Evolutionary conservation across 2,888 invertebrate species (phyloP), one percentile per base, ranked within the genome.

Genomic region (Dichetophora obliterata): DNA sequence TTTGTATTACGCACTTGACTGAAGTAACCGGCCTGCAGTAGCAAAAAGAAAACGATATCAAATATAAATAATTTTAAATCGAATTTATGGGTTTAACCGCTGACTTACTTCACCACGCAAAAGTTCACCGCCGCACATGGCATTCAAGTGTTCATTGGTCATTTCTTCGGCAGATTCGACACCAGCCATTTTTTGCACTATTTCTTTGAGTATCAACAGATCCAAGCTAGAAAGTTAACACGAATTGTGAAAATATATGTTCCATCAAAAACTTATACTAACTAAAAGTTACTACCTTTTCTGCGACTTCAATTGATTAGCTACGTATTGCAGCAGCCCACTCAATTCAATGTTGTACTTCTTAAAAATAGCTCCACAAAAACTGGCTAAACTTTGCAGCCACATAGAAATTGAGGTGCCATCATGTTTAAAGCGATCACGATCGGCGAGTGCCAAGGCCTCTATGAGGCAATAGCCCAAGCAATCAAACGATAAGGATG

Each of bases 111-210:
- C 99, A 84, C 96, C 95, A 86, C 96, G 94, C 3, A 99, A 91
- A 69, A 98, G 90, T 90, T 99, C 99, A 0, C 99, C 99, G 9
- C 99, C 99, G 75, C 96, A 95, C 94, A 99, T 95, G 0, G 99
- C 98, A 86, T 97, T 97, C 75, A 99, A 90, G 87, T 99, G 99
- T 85, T 99, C 98, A 27, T 94, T 92, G 0, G 99, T 99, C 92
- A 98, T 95, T 90, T 98, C 98, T 88, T 98, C 98, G 0, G 95
- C 95, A 0, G 98, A 95, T 90, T 99, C 99, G 75, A 99, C 97
- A 6, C 99, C 99, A 0, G 98, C 97, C 99, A 99, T 99, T 91
- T 98, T 99, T 90, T 98, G 97, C 61, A 99, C 96, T 82, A 99
- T 95, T 91, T 99, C 99, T 88, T 98, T 96, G 75, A 99, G 91